phyloP scores from a whole-genome alignment of 2,888 invertebrate species.

The Macropis europaea region DNA sequence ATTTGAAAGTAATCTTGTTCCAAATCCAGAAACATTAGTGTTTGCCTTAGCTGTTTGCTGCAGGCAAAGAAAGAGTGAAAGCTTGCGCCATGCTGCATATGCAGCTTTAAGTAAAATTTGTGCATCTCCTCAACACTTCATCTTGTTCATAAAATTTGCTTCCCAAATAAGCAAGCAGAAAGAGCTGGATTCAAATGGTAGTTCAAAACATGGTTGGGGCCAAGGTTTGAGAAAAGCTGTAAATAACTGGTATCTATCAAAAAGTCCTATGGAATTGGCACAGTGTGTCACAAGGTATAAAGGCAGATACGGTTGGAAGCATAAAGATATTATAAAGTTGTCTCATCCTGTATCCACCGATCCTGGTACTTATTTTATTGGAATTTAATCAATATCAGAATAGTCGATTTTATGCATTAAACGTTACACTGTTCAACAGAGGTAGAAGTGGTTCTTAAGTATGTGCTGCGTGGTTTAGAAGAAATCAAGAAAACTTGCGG shows the following conservation, averaged over 20 bases:
- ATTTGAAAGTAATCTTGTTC: constrained; percentile 81
- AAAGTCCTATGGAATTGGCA: constrained; percentile 84
- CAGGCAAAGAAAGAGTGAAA: constrained; percentile 74
- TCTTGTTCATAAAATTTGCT: constrained; percentile 84
- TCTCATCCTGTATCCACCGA: constrained; percentile 80
- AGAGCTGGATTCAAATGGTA: constrained; percentile 72
- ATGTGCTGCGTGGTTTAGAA: constrained; percentile 82
- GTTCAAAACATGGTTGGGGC: constrained; percentile 81
- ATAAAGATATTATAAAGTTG: constrained; percentile 86
- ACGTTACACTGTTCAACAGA: constrained; percentile 54
- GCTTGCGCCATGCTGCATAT: constrained; percentile 82
- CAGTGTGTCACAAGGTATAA: constrained; percentile 84
- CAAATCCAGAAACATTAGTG: constrained; percentile 83
- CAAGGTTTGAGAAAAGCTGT: constrained; percentile 85
- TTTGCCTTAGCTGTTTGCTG: constrained; percentile 85
- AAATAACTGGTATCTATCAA: constrained; percentile 84
- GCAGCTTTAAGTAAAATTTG: constrained; percentile 82
- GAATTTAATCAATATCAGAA: background rate
- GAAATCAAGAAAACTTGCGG: constrained; percentile 80
- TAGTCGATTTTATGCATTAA: background rate
- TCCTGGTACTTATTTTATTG: constrained; percentile 50
- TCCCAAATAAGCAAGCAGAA: constrained; percentile 78
- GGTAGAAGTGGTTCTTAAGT: constrained; percentile 74
- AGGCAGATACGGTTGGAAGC: constrained; percentile 86
- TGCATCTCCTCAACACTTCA: constrained; percentile 84